Evolutionary conservation across 2,797 vertebrate species (phyloP).

Genomic region (Masticophis lateralis): DNA sequence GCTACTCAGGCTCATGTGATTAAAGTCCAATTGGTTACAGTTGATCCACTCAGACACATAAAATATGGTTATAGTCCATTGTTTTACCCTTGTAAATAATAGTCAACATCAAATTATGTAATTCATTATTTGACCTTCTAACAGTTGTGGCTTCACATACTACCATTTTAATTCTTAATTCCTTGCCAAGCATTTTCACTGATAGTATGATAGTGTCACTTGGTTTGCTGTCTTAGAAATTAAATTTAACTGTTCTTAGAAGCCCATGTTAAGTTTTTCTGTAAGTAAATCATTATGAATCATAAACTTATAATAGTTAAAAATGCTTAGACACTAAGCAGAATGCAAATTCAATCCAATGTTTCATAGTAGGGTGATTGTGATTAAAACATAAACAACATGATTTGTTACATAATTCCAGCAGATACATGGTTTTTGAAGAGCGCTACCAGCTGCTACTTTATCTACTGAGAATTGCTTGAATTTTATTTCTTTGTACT

Average conservation of each 20-base stretch:
- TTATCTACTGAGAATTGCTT: slow-evolving; percentile 42
- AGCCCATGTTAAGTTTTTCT: slow-evolving; percentile 1
- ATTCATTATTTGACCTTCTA: neutral
- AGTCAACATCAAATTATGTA: neutral
- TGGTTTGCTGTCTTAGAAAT: neutral
- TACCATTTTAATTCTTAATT: slow-evolving; percentile 17
- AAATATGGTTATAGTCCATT: neutral
- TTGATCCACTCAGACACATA: neutral
- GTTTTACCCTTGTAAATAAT: neutral
- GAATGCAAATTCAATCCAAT: slow-evolving; percentile 35
- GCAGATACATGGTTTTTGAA: slow-evolving; percentile 28
- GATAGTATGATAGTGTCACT: neutral
- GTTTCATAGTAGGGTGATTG: slow-evolving; percentile 37
- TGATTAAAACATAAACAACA: slow-evolving; percentile 13
- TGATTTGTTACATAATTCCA: slow-evolving; percentile 20
- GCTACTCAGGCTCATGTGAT: too few species aligned
- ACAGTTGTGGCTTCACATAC: slow-evolving; percentile 27
- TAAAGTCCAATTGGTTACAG: neutral
- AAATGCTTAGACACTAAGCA: slow-evolving; percentile 2
- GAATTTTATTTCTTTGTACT: slow-evolving; percentile 61
- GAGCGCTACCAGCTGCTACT: slow-evolving; percentile 60
- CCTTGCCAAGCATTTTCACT: neutral
- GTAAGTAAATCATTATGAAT: slow-evolving; percentile 37
- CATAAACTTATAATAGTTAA: slow-evolving; percentile 23
- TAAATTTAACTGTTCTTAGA: neutral